Base-by-base conservation (phyloP, 2,797 vertebrate species). In the Tachyglossus aculeatus region DNA sequence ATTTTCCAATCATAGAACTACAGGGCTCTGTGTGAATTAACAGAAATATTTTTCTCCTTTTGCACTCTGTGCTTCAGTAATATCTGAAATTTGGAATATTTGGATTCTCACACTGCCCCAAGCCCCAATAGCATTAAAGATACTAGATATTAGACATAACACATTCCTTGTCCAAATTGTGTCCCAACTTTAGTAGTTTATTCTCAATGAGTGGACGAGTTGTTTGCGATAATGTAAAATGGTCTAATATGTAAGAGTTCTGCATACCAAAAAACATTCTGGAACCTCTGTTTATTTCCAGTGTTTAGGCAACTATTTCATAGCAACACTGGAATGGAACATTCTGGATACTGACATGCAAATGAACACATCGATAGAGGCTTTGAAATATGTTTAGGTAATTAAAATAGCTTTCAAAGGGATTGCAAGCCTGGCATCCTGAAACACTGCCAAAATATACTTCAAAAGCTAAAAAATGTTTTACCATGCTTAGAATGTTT, bases 401-500 rank as follows among this genome's bases (percentile, higher is more conserved):
- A 27, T 69, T 25, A 16, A 68, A 32, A 24, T 69, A 56, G 44
- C 21, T 16, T 70, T 60, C 52, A 32, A 51, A 45, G 33, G 6
- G 36, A 55, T 55, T 78, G 29, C 43, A 45, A 45, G 27, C 27
- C 27, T 12, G 24, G 18, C 24, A 45, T 45, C 24, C 50, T 66
- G 34, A 60, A 70, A 22, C 31, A 27, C 39, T 66, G 18, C 34
- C 61, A 66, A 51, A 60, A 62, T 53, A 37, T 16, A 52, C 61
- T 66, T 79, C 21, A 61, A 40, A 56, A 60, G 69, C 56, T n/a
- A 16, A 40, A 39, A 69, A 64, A 54, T 69, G n/a, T n/a, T 34
- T 56, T 59, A 21, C 57, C 31, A 38, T 51, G n/a, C n/a, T n/a
- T n/a, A n/a, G n/a, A n/a, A n/a, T n/a, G n/a, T n/a, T 70, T 31